Conservation (phyloP, 2,888 invertebrate species). For the Andrena trimmerana region DNA sequence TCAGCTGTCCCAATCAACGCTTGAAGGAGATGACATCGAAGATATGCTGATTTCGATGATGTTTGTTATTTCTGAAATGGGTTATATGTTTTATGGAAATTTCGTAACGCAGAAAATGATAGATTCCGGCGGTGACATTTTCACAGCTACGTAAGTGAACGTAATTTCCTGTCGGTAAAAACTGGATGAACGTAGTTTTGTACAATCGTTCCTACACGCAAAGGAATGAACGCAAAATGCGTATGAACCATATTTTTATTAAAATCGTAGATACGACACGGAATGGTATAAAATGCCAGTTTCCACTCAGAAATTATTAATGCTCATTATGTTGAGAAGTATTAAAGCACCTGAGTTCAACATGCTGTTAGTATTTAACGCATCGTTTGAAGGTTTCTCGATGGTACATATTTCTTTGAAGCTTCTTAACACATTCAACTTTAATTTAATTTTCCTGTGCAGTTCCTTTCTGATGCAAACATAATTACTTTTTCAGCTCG, state of each 20-base stretch:
- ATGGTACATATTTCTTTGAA: slow-evolving; percentile 32
- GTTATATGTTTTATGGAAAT: slow-evolving; percentile 22
- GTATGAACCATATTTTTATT: neutral
- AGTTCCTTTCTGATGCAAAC: neutral
- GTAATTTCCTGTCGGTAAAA: neutral
- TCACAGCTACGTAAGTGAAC: neutral
- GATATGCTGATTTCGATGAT: neutral
- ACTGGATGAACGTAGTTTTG: neutral
- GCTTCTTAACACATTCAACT: neutral
- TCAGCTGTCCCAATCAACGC: neutral
- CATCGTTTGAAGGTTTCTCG: slow-evolving; percentile 42
- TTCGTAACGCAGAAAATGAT: neutral
- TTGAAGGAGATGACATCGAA: neutral
- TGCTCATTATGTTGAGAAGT: slow-evolving; percentile 46
- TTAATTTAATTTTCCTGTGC: neutral
- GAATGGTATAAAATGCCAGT: slow-evolving; percentile 42
- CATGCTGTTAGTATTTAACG: slow-evolving; percentile 20
- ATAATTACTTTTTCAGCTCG: slow-evolving; percentile 27
- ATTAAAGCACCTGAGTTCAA: slow-evolving; percentile 9
- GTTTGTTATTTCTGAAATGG: neutral
- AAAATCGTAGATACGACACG: slow-evolving; percentile 38
- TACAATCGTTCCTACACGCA: neutral
- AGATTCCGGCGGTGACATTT: neutral
- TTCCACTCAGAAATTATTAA: slow-evolving; percentile 31
- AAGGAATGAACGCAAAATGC: neutral